Evolutionary conservation across 2,888 invertebrate species (phyloP), one percentile per base, ranked within the genome.

Genomic region (Oxystoma pomonae): DNA sequence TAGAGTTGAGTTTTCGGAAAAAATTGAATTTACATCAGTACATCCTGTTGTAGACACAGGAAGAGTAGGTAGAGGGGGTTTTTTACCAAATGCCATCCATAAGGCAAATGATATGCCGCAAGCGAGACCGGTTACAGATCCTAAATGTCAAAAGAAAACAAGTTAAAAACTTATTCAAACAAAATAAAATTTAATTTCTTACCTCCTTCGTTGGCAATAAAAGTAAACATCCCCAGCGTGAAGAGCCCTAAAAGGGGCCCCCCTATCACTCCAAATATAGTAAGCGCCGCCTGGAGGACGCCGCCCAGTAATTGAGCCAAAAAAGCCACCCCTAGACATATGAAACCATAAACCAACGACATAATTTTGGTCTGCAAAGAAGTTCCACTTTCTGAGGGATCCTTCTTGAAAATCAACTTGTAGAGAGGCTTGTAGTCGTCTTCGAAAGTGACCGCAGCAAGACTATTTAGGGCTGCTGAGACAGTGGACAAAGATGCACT

Each of bases 401-500:
- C 76, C 22, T 69, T 74, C 17, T 79, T 79, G 22, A 75, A 77
- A 0, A 81, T 71, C 19, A 53, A 3, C 16, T 19, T 16, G 53
- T 53, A 19, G 5, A 53, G 19, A 19, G 53, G 53, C 74, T 87
- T 87, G 1, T 95, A 80, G 69, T 96, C 94, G 80, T 97, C 97
- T 73, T 94, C 90, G 55, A 96, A 81, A 0, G 94, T 92, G 16
- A 96, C 93, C 0, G 96, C 96, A 0, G 96, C 90, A 57, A 97
- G 82, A 1, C 96, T 93, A 75, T 96, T 96, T 64, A 96, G 86
- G 1, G 94, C 89, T 0, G 96, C 94, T 0, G 96, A 96, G 64
- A 97, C 90, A 0, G 96, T 95, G 55, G 96, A 95, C 9, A 96
- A 82, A 0, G 95, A 91, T 0, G 94, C 96, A 71, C 94, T 94